A percentile compares a stretch with the other conserved stretches of the same genome.
phyloP scores from a whole-genome alignment of 2,797 vertebrate species.

The Eremophila alpestris region DNA sequence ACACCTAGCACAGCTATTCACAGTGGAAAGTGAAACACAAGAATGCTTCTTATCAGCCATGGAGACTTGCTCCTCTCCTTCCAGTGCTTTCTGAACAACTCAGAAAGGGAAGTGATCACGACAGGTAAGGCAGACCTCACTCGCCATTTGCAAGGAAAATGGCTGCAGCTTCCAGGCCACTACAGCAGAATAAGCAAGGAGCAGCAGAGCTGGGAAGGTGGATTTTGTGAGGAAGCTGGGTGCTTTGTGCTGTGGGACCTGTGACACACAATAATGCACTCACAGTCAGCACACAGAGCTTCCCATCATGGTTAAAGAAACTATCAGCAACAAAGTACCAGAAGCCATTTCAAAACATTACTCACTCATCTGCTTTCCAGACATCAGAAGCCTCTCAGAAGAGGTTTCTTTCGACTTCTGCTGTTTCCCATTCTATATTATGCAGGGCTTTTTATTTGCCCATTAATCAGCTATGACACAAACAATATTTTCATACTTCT shows the following conservation, averaged over 20 bases:
- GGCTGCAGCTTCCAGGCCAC: neutral
- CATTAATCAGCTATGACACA: neutral
- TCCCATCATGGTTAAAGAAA: neutral
- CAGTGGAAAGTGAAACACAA: conserved; percentile 48
- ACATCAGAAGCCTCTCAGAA: conserved; percentile 6
- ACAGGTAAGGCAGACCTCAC: neutral
- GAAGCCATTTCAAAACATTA: neutral
- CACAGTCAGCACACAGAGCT: neutral
- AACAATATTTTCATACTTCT: neutral
- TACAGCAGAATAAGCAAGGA: neutral
- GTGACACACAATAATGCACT: neutral
- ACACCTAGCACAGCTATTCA: neutral
- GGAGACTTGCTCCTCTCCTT: conserved; percentile 16
- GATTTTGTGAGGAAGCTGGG: neutral
- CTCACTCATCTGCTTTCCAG: conserved; percentile 1
- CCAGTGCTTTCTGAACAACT: neutral
- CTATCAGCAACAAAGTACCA: neutral
- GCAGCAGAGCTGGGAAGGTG: neutral
- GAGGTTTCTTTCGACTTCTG: neutral
- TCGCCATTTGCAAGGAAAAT: neutral
- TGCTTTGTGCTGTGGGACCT: neutral
- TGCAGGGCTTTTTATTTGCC: neutral
- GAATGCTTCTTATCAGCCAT: conserved; percentile 2
- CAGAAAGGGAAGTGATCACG: neutral
- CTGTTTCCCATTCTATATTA: neutral